Conservation (phyloP, 2,797 vertebrate species). For the Coregonus sp. region DNA sequence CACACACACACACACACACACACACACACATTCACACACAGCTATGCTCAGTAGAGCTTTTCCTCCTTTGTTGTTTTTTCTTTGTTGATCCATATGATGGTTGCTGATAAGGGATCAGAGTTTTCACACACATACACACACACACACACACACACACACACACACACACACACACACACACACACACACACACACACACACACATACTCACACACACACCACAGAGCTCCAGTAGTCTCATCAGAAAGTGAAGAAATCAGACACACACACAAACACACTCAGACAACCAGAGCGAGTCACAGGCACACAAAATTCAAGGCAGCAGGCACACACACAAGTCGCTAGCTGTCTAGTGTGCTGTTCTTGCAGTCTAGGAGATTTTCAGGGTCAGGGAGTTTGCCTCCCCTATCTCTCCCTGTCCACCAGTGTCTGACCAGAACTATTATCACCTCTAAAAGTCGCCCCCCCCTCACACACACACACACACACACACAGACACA, state of each 20-base stretch:
- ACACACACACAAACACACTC: neutral
- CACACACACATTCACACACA: no score
- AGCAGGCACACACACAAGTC: slow-evolving; percentile 14
- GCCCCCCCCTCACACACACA: slow-evolving; percentile 22
- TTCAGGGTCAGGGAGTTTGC: slow-evolving; percentile 7
- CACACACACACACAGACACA: neutral
- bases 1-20: neutral
- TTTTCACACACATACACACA: slow-evolving; percentile 7
- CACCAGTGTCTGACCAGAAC: slow-evolving; percentile 4
- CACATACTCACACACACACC: slow-evolving; percentile 26
- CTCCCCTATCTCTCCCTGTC: neutral
- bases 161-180: neutral
- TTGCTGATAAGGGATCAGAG: slow-evolving; percentile 55
- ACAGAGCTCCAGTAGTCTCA: neutral
- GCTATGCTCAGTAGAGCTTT: slow-evolving; percentile 27
- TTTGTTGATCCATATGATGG: slow-evolving; percentile 52
- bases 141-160: slow-evolving; percentile 10
- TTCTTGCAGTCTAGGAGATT: neutral
- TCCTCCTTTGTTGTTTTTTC: slow-evolving; percentile 48
- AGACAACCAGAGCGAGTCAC: slow-evolving; percentile 12
- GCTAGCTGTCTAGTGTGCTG: neutral
- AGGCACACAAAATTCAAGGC: slow-evolving; percentile 14
- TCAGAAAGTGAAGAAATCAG: slow-evolving; percentile 48
- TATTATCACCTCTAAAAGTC: neutral
- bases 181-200: slow-evolving; percentile 2